Percentiles rank a stretch among this genome's conserved stretches.
These are phyloP conservation scores for Eustalomyia histrio DNA, from an alignment of 2,888 invertebrate genomes.

Conservation along the genomic window DNA sequence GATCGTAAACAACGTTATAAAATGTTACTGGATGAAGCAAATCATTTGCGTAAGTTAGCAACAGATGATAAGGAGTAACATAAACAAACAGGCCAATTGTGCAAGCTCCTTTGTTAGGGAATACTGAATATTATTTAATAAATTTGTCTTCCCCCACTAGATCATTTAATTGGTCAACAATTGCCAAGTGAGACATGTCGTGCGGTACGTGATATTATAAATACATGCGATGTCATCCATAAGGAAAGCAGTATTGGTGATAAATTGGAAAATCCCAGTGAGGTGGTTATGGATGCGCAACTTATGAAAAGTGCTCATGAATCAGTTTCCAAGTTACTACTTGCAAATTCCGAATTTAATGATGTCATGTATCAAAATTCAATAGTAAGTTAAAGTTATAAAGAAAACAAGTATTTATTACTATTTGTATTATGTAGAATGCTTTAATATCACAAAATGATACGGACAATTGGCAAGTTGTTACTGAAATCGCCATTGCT, in stretches of 20 bases:
- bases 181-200: slow-evolving; percentile 61
- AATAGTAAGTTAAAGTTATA: slow-evolving; percentile 71
- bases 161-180: slow-evolving; percentile 58
- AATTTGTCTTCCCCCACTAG: slow-evolving; percentile 23
- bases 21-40: slow-evolving; percentile 45
- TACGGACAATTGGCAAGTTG: slow-evolving; percentile 72
- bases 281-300: slow-evolving; percentile 78
- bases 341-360: slow-evolving; percentile 73
- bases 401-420: background rate
- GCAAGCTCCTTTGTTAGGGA: background rate
- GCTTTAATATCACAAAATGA: slow-evolving; percentile 68
- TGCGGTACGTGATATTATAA: slow-evolving; percentile 71
- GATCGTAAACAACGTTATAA: slow-evolving; percentile 60
- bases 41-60: slow-evolving; percentile 41
- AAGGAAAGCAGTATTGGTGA: slow-evolving; percentile 71
- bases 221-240: slow-evolving; percentile 71
- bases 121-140: no score
- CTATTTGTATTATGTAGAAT: slow-evolving; percentile 54
- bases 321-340: slow-evolving; percentile 73
- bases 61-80: background rate
- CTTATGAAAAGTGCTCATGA: slow-evolving; percentile 76
- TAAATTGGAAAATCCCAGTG: slow-evolving; percentile 75
- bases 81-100: no score
- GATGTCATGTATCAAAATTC: slow-evolving; percentile 74
- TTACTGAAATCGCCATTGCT: slow-evolving; percentile 67